These are phyloP conservation scores for Protobothrops flavoviridis DNA, from an alignment of 2,113 vertebrate genomes.

Conservation along the genomic window DNA sequence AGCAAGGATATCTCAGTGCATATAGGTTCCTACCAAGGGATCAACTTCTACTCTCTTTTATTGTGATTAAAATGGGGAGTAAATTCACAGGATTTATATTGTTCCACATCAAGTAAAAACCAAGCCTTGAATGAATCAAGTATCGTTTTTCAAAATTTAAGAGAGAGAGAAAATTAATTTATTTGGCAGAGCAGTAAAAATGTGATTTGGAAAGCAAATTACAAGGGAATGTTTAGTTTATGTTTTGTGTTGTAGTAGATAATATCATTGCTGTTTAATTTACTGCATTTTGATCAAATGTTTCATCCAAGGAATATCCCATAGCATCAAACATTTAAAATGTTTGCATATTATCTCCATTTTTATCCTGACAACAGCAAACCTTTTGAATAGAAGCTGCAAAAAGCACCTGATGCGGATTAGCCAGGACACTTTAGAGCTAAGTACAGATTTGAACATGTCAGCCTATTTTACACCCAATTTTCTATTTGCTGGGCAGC, in stretches of 20 bases:
- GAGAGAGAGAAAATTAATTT: neutral
- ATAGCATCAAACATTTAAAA: neutral
- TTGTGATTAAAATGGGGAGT: neutral
- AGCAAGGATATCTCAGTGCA: slow-evolving; percentile 42
- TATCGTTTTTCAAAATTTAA: neutral
- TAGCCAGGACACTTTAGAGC: neutral
- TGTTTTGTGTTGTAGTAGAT: neutral
- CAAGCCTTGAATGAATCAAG: neutral
- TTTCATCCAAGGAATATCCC: neutral
- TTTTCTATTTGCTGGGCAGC: neutral
- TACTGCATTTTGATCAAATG: neutral
- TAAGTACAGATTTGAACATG: neutral
- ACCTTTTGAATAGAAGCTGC: neutral
- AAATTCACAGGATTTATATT: slow-evolving; percentile 6
- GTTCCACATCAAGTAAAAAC: neutral
- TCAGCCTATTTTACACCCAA: neutral
- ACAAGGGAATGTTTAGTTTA: neutral
- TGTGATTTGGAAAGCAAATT: neutral
- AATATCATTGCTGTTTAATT: neutral
- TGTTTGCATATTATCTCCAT: neutral
- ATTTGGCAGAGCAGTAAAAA: neutral
- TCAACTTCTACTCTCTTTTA: slow-evolving; percentile 9
- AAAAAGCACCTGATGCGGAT: neutral
- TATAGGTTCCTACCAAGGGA: slow-evolving; percentile 26
- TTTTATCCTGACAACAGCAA: neutral